Evolutionary conservation across 2,888 invertebrate genomes (phyloP), one percentile per base, ranked within the genome.

Genomic region (Hoplodrina blanda): DNA sequence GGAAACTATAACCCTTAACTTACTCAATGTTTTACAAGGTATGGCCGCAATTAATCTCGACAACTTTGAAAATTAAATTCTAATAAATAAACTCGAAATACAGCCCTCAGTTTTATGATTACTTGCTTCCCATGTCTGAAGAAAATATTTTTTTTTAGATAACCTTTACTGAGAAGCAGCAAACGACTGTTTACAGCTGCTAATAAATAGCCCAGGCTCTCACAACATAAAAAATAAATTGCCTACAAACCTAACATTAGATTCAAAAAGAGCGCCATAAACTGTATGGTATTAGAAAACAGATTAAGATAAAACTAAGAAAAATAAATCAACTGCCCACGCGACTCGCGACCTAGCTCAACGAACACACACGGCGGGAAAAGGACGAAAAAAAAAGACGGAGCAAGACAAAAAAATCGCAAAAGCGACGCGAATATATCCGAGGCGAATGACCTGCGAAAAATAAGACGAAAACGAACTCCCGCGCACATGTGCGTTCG

Each of bases 401-500:
- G 76, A 86, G 80, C 80, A 78, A 77, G 84, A 79, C 81, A 85
- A 85, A 93, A 92, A 91, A 87, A 87, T 79, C 81, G 84, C 89
- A 85, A 89, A 86, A 83, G 79, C 84, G 84, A 87, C 88, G 89
- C 93, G 92, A 94, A 95, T 93, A 94, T 91, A 91, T 91, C 90
- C 92, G 90, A 91, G 95, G 94, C 88, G 89, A 95, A 95, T 91
- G 95, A 95, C 93, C 94, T 90, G 92, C 94, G 91, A 96, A 96
- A 95, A 95, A 94, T 91, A 95, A 95, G 91, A 94, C 94, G 92
- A 95, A 94, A 89, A 91, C 89, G 83, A 85, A 88, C 92, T 90
- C 92, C 82, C 89, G 92, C 91, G 94, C 96, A 95, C 95, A 95
- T 95, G 94, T 95, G 95, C 93, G 94, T 94, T 91, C 92, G 87